Evolutionary conservation across 2,113 vertebrate genomes (phyloP).

Genomic region (Trochalopteron elliotii): DNA sequence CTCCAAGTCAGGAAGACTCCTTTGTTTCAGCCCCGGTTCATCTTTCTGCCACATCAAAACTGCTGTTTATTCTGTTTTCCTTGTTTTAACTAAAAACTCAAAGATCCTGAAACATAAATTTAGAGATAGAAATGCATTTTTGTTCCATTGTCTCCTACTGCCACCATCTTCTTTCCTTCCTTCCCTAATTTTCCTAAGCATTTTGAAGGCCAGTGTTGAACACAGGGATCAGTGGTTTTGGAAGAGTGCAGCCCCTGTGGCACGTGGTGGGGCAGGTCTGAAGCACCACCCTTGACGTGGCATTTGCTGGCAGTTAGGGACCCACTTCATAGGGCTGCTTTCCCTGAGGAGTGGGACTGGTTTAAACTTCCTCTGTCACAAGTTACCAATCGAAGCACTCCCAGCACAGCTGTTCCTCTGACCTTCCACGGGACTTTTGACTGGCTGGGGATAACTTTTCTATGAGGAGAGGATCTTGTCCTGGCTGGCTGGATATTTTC

Average conservation of each 20-base stretch:
- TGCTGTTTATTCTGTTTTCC: neutral
- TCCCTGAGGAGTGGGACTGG: neutral
- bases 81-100: slow-evolving; percentile 56
- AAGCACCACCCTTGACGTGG: neutral
- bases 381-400: neutral
- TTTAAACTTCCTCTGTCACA: neutral
- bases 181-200: neutral
- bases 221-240: neutral
- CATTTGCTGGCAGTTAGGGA: neutral
- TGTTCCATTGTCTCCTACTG: neutral
- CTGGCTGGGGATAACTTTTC: slow-evolving; percentile 61
- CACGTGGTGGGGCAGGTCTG: neutral
- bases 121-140: slow-evolving; percentile 29
- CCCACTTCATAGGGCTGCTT: neutral
- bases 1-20: neutral
- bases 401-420: neutral
- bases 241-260: neutral
- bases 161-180: neutral
- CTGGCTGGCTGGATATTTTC: slow-evolving; percentile 13
- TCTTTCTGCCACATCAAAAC: neutral
- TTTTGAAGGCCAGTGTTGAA: neutral
- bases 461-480: slow-evolving; percentile 10
- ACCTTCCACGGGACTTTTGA: neutral
- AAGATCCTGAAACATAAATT: slow-evolving; percentile 45
- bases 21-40: neutral